Evolutionary conservation across 2,113 vertebrate genomes (phyloP).

Genomic region (Electrona antarctica): DNA sequence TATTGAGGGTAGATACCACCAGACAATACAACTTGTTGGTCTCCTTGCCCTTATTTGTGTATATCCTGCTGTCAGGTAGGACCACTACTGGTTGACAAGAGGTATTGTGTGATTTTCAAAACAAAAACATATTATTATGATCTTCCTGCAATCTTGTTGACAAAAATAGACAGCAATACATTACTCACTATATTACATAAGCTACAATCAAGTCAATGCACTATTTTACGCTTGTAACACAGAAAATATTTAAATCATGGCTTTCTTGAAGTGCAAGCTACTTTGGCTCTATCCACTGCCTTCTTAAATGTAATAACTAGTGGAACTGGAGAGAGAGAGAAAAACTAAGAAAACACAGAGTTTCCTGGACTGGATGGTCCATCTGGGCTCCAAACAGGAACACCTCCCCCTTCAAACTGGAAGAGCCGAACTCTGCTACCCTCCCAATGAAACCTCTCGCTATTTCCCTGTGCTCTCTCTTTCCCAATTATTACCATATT

Average conservation of each 20-base stretch:
- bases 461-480: slow-evolving; percentile 14
- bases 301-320: slow-evolving; percentile 31
- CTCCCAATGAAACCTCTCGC: slow-evolving; percentile 19
- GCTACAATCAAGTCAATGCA: slow-evolving; percentile 37
- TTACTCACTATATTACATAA: slow-evolving; percentile 33
- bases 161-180: slow-evolving; percentile 40
- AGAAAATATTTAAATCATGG: slow-evolving; percentile 48
- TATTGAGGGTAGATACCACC: no score
- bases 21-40: no score
- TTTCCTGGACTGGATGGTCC: slow-evolving; percentile 47
- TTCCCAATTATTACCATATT: slow-evolving; percentile 17
- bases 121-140: no score
- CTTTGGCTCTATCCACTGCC: slow-evolving; percentile 42
- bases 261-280: slow-evolving; percentile 16
- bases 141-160: no score
- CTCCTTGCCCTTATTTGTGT: no score
- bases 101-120: no score
- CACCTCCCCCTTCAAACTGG: slow-evolving; percentile 36
- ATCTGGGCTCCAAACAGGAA: slow-evolving; percentile 54
- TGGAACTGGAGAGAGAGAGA: slow-evolving; percentile 6
- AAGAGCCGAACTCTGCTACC: neutral
- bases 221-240: slow-evolving; percentile 54
- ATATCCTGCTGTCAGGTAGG: no score
- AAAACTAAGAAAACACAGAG: slow-evolving; percentile 41
- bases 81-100: no score